A percentile compares a stretch with the other conserved stretches of the same genome.
Evolutionary conservation across 1,140 invertebrate species (phyloP).

Genomic region (Aphis gossypii): DNA sequence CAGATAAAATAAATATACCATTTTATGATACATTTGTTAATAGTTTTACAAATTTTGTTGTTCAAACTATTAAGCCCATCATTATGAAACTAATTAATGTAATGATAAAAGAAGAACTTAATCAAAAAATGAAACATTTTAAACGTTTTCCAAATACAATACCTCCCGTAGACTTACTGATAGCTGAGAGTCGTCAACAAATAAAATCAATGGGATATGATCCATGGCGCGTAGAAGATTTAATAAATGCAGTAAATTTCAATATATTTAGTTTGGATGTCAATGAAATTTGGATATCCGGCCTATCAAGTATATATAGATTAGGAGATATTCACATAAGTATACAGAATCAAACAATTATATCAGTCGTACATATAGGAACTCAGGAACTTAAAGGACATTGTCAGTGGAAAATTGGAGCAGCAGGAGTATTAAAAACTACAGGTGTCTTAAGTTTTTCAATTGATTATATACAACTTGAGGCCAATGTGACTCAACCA

Average conservation of each 20-base stretch:
- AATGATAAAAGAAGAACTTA: slow-evolving; percentile 66
- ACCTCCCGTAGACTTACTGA: slow-evolving; percentile 81
- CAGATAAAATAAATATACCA: slow-evolving; percentile 46
- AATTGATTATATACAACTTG: slow-evolving; percentile 73
- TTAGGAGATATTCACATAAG: slow-evolving; percentile 78
- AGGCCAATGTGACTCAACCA: slow-evolving; percentile 74
- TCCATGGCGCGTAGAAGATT: slow-evolving; percentile 75
- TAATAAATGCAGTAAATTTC: slow-evolving; percentile 74
- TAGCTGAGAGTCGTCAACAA: slow-evolving; percentile 75
- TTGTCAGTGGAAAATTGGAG: slow-evolving; percentile 78
- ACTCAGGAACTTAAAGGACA: slow-evolving; percentile 79
- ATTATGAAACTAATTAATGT: slow-evolving; percentile 79
- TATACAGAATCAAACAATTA: slow-evolving; percentile 74
- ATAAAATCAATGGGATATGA: slow-evolving; percentile 76
- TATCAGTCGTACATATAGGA: slow-evolving; percentile 75
- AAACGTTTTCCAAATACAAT: slow-evolving; percentile 85
- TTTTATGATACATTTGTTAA: slow-evolving; percentile 51
- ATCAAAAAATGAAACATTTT: slow-evolving; percentile 66
- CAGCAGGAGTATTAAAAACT: slow-evolving; percentile 73
- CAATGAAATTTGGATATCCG: slow-evolving; percentile 77
- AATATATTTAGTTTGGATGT: slow-evolving; percentile 68
- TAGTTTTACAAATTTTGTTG: slow-evolving; percentile 61
- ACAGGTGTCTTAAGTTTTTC: slow-evolving; percentile 78
- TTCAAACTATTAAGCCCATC: slow-evolving; percentile 71
- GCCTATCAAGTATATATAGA: slow-evolving; percentile 80